Evolutionary conservation across 2,797 vertebrate species (phyloP).

Genomic region (Mormyrus proboscirostris): DNA sequence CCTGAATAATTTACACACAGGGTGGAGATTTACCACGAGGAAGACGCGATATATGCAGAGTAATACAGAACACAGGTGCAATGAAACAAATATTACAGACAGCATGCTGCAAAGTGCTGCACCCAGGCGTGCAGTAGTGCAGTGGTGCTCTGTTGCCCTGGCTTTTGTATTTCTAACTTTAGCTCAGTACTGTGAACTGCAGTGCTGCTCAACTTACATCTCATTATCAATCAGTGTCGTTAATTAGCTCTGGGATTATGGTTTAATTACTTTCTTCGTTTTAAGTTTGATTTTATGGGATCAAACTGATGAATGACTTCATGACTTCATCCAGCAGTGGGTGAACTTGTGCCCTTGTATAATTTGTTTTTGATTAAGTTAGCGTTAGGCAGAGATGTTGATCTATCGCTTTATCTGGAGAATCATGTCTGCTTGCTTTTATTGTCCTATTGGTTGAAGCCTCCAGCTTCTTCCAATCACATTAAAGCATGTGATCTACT

Average conservation of each 20-base stretch:
- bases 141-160: background rate
- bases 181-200: background rate
- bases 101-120: background rate
- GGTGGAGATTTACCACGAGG: background rate
- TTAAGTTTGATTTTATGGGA: background rate
- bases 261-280: background rate
- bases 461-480: background rate
- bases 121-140: background rate
- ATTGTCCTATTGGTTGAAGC: background rate
- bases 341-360: background rate
- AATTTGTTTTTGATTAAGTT: background rate
- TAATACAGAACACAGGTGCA: background rate
- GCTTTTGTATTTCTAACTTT: background rate
- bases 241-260: constrained; percentile 9
- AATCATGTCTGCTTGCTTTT: background rate
- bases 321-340: background rate
- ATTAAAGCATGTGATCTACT: background rate
- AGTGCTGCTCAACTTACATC: constrained; percentile 10
- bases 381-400: background rate
- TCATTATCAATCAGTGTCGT: constrained; percentile 10
- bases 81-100: constrained; percentile 7
- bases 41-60: background rate
- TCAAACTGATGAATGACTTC: background rate
- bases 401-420: background rate
- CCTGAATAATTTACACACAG: background rate